Percentiles rank a stretch among this genome's conserved stretches.
These are phyloP conservation scores for Apolygus lucorum DNA, from an alignment of 1,140 invertebrate genomes.

Conservation along the genomic window DNA sequence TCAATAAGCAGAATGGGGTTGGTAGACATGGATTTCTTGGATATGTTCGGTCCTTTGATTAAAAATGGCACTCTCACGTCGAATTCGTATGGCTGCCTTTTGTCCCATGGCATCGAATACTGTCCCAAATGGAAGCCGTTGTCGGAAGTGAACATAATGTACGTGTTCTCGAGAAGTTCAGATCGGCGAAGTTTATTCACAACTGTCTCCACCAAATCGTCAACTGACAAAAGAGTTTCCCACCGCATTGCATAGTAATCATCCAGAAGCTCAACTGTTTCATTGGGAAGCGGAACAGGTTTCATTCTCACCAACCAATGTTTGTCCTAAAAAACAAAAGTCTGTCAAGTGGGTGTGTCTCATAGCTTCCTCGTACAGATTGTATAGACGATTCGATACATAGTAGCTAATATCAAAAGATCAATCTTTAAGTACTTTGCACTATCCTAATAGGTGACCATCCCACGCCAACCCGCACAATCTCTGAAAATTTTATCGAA, in stretches of 20 bases:
- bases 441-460: no score
- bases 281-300: slow-evolving; percentile 49
- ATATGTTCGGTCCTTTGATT: slow-evolving; percentile 63
- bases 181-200: slow-evolving; percentile 47
- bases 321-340: slow-evolving; percentile 60
- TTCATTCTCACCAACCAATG: slow-evolving; percentile 68
- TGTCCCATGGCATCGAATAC: slow-evolving; percentile 76
- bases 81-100: slow-evolving; percentile 79
- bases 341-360: no score
- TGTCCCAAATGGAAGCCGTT: slow-evolving; percentile 86
- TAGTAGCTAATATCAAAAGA: no score
- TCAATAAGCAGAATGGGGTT: slow-evolving; percentile 66
- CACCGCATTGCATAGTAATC: slow-evolving; percentile 57
- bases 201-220: slow-evolving; percentile 67
- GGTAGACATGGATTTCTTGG: slow-evolving; percentile 40
- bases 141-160: slow-evolving; percentile 75
- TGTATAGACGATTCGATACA: no score
- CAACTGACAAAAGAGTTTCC: slow-evolving; percentile 73
- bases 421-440: no score
- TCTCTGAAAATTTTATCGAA: no score
- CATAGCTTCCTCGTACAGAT: no score
- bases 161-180: slow-evolving; percentile 59
- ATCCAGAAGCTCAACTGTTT: slow-evolving; percentile 52
- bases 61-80: slow-evolving; percentile 75
- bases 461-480: no score